Percentiles rank a stretch among this genome's conserved stretches.
Evolutionary conservation across 2,888 invertebrate genomes (phyloP).

Genomic region (Tenodera sinensis): DNA sequence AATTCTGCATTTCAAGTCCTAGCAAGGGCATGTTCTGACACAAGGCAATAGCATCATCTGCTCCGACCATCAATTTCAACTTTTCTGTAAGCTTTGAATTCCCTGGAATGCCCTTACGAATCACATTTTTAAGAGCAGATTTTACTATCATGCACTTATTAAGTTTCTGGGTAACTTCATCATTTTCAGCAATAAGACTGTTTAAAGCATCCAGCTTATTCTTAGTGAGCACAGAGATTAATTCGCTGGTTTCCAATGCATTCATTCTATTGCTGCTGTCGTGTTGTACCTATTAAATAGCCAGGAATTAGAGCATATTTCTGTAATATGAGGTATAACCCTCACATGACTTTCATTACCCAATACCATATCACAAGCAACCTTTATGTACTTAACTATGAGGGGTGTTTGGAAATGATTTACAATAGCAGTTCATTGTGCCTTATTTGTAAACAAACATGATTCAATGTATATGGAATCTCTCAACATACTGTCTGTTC

Average conservation of each 20-base stretch:
- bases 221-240: background rate
- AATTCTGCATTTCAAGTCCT: background rate
- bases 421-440: no score
- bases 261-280: background rate
- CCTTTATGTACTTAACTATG: no score
- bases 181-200: background rate
- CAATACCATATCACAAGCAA: no score
- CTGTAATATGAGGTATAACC: background rate
- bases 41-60: background rate
- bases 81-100: background rate
- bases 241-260: background rate
- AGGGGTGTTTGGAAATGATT: no score
- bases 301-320: background rate
- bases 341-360: no score
- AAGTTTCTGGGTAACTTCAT: background rate
- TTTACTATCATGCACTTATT: background rate
- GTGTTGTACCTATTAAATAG: background rate
- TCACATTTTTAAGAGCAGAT: background rate
- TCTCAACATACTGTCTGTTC: no score
- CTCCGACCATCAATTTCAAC: background rate
- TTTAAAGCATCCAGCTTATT: background rate
- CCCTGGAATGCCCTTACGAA: background rate
- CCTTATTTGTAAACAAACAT: no score
- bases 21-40: background rate
- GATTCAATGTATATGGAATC: no score